Evolutionary conservation across 2,113 vertebrate species (phyloP).

Genomic region (Speoplatyrhinus poulsoni): DNA sequence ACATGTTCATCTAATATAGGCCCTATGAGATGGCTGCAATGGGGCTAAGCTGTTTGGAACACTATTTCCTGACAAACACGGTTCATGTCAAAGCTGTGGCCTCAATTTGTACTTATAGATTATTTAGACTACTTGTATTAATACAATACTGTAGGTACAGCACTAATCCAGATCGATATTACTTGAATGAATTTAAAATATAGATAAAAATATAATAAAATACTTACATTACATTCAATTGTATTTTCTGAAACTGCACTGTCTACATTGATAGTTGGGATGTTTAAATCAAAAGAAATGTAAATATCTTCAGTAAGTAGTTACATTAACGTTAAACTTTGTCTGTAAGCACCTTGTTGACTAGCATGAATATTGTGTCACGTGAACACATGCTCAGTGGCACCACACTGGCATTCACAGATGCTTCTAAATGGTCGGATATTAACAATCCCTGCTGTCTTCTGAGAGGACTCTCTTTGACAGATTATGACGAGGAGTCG

Average conservation of each 20-base stretch:
- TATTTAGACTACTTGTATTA: no score
- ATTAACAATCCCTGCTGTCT: constrained; percentile 12
- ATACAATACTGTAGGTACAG: no score
- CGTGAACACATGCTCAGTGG: constrained; percentile 32
- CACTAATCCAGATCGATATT: no score
- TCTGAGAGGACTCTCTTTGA: not conserved
- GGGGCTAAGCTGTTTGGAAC: constrained; percentile 49
- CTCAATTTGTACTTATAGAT: constrained; percentile 42
- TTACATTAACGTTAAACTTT: constrained; percentile 35
- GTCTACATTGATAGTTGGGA: constrained; percentile 11
- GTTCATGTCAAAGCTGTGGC: constrained; percentile 36
- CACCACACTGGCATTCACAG: constrained; percentile 22
- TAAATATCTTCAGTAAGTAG: constrained; percentile 44
- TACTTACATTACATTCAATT: not conserved
- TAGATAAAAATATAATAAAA: no score
- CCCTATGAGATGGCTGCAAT: constrained; percentile 15
- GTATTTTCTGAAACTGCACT: not conserved
- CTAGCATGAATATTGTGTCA: constrained; percentile 41
- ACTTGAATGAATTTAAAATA: no score
- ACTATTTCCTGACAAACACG: constrained; percentile 27
- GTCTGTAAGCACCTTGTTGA: constrained; percentile 41
- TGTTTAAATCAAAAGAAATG: constrained; percentile 41
- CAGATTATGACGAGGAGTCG: constrained; percentile 26
- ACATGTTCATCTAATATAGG: not conserved
- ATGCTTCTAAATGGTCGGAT: constrained; percentile 21